Conservation (phyloP, 2,113 vertebrate species). For the Xiphophorus hellerii region DNA sequence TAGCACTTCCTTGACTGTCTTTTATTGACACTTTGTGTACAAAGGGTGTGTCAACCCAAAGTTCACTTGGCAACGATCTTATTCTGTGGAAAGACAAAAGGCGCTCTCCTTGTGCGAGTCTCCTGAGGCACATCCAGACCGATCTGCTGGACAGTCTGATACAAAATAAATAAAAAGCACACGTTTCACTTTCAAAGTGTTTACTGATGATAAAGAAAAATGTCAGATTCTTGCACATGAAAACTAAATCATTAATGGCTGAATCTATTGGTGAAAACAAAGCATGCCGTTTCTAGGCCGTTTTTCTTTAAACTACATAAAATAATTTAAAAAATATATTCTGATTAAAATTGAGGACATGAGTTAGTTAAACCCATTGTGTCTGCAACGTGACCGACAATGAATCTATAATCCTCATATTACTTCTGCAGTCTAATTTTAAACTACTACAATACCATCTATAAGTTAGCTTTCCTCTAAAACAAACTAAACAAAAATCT, state of each 20-base stretch:
- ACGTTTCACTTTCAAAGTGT: conserved; percentile 35
- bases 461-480: conserved; percentile 50
- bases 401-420: neutral
- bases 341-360: conserved; percentile 20
- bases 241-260: conserved; percentile 28
- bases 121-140: neutral
- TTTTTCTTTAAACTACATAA: conserved; percentile 26
- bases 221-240: conserved; percentile 20
- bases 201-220: conserved; percentile 52
- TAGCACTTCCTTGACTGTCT: neutral
- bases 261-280: conserved; percentile 31
- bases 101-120: neutral
- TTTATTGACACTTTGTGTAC: conserved; percentile 23
- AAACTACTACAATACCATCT: conserved; percentile 25
- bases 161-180: neutral
- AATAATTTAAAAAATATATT: conserved; percentile 28
- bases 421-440: neutral
- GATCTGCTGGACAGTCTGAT: neutral
- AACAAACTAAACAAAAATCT: conserved; percentile 9
- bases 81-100: neutral
- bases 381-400: neutral
- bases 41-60: conserved; percentile 40
- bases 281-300: conserved; percentile 8
- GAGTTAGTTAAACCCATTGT: neutral
- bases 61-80: neutral